These are phyloP conservation scores for Archilochus colubris DNA, from an alignment of 2,113 vertebrate species.

Conservation along the genomic window DNA sequence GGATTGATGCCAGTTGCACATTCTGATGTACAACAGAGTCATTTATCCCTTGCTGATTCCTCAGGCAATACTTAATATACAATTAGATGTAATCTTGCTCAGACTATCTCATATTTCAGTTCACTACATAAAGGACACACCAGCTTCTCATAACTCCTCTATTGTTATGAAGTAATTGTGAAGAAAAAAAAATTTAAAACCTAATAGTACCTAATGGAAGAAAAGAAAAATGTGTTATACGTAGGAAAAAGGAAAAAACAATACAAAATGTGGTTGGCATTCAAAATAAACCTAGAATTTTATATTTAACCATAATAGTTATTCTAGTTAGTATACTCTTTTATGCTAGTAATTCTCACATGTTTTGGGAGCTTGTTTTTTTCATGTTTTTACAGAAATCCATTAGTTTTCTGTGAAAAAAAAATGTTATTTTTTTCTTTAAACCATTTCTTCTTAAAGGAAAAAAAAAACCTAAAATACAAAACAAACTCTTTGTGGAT, in stretches of 20 bases:
- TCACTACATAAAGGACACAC: not conserved
- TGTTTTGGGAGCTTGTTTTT: not conserved
- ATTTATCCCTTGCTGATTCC: conserved; percentile 36
- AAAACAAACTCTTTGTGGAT: conserved; percentile 3
- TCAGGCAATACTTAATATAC: conserved; percentile 15
- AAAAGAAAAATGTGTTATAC: not conserved
- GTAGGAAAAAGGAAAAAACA: not conserved
- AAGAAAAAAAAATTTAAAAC: not conserved
- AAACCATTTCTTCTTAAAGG: not conserved
- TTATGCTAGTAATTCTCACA: not conserved
- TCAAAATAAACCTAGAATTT: not conserved
- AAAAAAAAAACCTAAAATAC: not conserved
- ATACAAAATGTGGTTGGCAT: not conserved
- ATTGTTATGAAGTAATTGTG: not conserved
- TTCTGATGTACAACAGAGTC: not conserved
- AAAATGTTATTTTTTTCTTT: not conserved
- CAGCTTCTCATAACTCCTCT: not conserved
- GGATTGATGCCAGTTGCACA: conserved; percentile 8
- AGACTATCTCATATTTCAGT: conserved; percentile 17
- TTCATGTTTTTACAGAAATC: not conserved
- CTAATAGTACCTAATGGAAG: not conserved
- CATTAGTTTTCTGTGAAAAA: not conserved
- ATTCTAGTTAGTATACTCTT: not conserved
- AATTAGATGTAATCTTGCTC: conserved; percentile 32
- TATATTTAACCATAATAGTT: not conserved